A percentile compares a stretch with the other conserved stretches of the same genome.
phyloP scores from a whole-genome alignment of 2,888 invertebrate genomes.

The Drosophila borborema region DNA sequence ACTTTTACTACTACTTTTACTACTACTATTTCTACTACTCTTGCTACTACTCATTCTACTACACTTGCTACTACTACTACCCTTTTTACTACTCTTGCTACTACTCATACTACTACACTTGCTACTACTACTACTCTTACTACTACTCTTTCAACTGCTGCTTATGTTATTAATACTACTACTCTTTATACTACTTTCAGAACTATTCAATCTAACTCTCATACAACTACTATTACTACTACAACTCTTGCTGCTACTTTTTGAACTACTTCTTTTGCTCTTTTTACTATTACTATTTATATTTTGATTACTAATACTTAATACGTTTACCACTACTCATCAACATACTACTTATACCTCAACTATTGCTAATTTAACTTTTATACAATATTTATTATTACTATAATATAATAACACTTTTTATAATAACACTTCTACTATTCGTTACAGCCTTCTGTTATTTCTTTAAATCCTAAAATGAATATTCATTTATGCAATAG shows the following conservation, averaged over 20 bases:
- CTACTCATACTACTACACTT: too few species aligned
- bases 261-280: too few species aligned
- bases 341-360: neutral
- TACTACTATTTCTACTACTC: neutral
- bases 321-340: neutral
- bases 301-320: neutral
- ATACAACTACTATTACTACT: too few species aligned
- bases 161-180: neutral
- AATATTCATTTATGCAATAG: neutral
- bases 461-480: neutral
- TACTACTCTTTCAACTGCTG: neutral
- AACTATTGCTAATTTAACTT: too few species aligned
- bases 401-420: too few species aligned
- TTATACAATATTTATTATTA: too few species aligned
- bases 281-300: neutral
- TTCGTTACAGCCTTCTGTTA: neutral
- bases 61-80: neutral
- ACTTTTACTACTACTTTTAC: neutral
- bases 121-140: neutral
- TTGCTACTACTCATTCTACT: neutral
- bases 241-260: too few species aligned
- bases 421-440: too few species aligned
- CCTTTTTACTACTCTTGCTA: too few species aligned
- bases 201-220: neutral
- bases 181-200: neutral